Percentiles rank a stretch among this genome's conserved stretches.
phyloP scores from a whole-genome alignment of 2,113 vertebrate species.

The Aleadryas rufinucha region DNA sequence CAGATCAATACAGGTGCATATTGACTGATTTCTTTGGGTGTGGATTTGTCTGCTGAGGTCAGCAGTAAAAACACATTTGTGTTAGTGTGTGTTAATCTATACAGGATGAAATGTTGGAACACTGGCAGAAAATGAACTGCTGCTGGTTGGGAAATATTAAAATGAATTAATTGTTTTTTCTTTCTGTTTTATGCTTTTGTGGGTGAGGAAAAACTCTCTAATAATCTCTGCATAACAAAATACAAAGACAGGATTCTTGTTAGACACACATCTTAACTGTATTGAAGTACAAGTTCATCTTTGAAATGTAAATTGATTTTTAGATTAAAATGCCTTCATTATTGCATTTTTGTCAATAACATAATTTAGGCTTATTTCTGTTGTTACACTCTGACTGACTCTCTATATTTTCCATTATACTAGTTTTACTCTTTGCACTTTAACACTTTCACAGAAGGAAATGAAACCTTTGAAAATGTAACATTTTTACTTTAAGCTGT shows the following conservation, averaged over 20 bases:
- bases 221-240: neutral
- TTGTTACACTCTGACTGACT: neutral
- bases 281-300: slow-evolving; percentile 23
- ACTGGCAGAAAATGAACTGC: neutral
- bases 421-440: neutral
- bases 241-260: neutral
- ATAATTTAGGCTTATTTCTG: neutral
- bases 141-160: neutral
- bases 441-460: neutral
- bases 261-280: neutral
- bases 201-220: neutral
- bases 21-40: neutral
- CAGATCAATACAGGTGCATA: neutral
- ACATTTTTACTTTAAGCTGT: neutral
- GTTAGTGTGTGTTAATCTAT: neutral
- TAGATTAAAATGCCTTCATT: slow-evolving; percentile 47
- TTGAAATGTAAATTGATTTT: slow-evolving; percentile 59
- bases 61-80: neutral
- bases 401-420: neutral
- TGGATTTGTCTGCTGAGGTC: neutral
- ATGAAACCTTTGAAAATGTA: neutral
- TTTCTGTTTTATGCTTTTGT: neutral
- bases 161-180: neutral
- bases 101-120: neutral
- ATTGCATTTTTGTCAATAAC: slow-evolving; percentile 38